phyloP scores from a whole-genome alignment of 2,888 invertebrate species.

The Aelia acuminata region DNA sequence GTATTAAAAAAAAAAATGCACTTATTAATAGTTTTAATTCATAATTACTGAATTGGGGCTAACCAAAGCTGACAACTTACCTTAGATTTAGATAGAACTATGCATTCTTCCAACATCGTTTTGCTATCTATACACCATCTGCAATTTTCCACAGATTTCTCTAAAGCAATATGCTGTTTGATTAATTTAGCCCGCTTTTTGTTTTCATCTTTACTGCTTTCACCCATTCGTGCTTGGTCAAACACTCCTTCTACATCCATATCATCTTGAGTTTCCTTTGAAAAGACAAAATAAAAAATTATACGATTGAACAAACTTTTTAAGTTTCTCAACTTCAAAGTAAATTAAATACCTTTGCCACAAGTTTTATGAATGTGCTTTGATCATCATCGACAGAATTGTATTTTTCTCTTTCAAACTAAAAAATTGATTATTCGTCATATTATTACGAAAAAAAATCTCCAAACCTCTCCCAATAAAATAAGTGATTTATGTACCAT shows the following conservation, averaged over 20 bases:
- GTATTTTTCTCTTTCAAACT: conserved; percentile 87
- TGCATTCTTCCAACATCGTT: conserved; percentile 85
- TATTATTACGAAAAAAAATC: conserved; percentile 15
- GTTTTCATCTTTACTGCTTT: conserved; percentile 75
- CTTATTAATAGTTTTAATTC: background rate
- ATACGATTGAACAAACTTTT: background rate
- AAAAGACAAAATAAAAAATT: background rate
- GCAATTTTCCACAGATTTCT: conserved; percentile 84
- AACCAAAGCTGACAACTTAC: conserved; percentile 69
- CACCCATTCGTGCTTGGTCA: conserved; percentile 80
- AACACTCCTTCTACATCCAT: conserved; percentile 86
- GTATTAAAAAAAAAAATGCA: too few species aligned
- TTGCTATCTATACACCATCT: conserved; percentile 85
- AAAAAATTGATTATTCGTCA: conserved; percentile 67
- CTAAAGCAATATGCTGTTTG: conserved; percentile 79
- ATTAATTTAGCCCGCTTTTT: conserved; percentile 79
- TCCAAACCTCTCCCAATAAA: conserved; percentile 5
- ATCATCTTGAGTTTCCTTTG: conserved; percentile 4
- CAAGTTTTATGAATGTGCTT: conserved; percentile 82
- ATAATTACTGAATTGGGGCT: background rate
- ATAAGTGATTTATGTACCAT: conserved; percentile 74
- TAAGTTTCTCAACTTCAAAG: background rate
- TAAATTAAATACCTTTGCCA: conserved; percentile 70
- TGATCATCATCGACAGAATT: conserved; percentile 85
- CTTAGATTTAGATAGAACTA: conserved; percentile 84